Evolutionary conservation across 1,140 invertebrate genomes (phyloP).

Genomic region (Drosophila hydei): DNA sequence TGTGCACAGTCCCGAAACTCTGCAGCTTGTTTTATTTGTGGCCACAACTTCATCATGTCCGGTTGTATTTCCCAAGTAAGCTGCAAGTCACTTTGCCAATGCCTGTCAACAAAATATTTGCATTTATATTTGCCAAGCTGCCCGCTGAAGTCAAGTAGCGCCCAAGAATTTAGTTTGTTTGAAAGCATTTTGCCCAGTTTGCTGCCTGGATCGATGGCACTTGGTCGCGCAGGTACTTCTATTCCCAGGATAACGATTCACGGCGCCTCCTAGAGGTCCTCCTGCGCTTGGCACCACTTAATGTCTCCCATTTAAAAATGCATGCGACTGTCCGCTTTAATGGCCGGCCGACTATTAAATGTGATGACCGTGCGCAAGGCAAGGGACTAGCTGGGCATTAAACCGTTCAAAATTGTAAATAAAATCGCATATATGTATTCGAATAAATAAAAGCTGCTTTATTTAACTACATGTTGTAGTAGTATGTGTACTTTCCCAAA

Average conservation of each 20-base stretch:
- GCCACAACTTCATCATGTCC: constrained; percentile 61
- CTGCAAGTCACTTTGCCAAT: constrained; percentile 66
- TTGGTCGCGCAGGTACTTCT: constrained; percentile 19
- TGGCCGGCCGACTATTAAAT: constrained; percentile 44
- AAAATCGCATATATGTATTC: constrained; percentile 59
- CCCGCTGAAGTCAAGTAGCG: constrained; percentile 19
- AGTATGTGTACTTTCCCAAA: constrained; percentile 1
- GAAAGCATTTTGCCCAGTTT: constrained; percentile 32
- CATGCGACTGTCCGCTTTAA: constrained; percentile 60
- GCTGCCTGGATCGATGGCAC: constrained; percentile 34
- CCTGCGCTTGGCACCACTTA: constrained; percentile 16
- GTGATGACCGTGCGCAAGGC: constrained; percentile 14
- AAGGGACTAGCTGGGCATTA: constrained; percentile 39
- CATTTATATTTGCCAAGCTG: constrained; percentile 62
- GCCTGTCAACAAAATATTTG: constrained; percentile 78
- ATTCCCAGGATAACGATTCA: constrained; percentile 1
- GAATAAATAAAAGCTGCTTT: constrained; percentile 65
- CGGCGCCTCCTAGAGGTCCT: neutral
- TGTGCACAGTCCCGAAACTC: constrained; percentile 9
- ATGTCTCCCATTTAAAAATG: constrained; percentile 75
- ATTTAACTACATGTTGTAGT: constrained; percentile 45
- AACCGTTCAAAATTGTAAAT: constrained; percentile 80
- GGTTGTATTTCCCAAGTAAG: constrained; percentile 56
- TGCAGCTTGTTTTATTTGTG: constrained; percentile 23
- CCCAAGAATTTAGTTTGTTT: constrained; percentile 31